Base-by-base conservation (phyloP, 2,888 invertebrate genomes). In the Doris montereyensis region DNA sequence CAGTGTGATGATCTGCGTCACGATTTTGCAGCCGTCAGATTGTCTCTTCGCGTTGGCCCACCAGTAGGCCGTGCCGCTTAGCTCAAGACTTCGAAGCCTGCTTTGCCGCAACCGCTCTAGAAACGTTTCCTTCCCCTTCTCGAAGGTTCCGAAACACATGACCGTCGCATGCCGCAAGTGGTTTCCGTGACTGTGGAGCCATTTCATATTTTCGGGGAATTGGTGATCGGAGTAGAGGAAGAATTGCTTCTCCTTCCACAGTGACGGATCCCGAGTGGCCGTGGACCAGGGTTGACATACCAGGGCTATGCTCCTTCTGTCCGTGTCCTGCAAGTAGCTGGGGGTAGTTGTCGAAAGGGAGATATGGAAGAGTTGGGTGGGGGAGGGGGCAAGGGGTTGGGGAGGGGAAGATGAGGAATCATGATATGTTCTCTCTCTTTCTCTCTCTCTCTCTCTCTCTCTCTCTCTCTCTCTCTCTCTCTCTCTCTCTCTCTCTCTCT, bases 1-100 rank as follows among this genome's bases (percentile, higher is more conserved):
- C 1, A 76, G 68, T 8, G 67, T 30, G 17, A 67, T 17, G 52
- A 76, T 76, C 10, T 57, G 30, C 1, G 76, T 65, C 26, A 75
- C 35, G 4, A 75, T 65, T n/a, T 26, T n/a, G 21, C 24, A 13
- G 17, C 26, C 32, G 21, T 62, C 65, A 1, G 65, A 32, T 24
- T 21, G 13, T 8, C n/a, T n/a, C n/a, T n/a, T n/a, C n/a, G n/a
- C 30, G 8, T 58, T 32, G 1, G 75, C 24, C 75, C 75, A 75
- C 75, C 75, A 75, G 57, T 75, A 75, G 28, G 75, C 75, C 17
- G 75, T 34, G 34, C 75, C 75, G 32, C 65, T 75, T 17, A 75
- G 32, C 65, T 75, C 75, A n/a, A 75, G 62, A 35, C 65, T 28
- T 1, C 32, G 34, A n/a, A 75, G 65, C 24, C 35, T 28, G 2